phyloP scores from a whole-genome alignment of 2,888 invertebrate genomes.

The Cremastinae sp. region DNA sequence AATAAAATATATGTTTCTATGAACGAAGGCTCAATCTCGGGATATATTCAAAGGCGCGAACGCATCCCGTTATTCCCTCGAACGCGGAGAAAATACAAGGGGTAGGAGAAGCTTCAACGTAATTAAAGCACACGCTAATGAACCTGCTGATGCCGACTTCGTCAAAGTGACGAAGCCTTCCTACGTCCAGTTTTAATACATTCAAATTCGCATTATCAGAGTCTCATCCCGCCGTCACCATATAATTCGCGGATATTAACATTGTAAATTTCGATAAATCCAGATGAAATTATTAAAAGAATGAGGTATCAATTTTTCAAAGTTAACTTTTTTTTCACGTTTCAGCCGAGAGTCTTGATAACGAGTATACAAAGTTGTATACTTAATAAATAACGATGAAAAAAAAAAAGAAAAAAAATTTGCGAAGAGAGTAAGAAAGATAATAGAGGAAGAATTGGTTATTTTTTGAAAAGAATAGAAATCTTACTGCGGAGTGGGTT shows the following conservation, averaged over 20 bases:
- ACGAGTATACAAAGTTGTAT: no score
- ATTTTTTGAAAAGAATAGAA: no score
- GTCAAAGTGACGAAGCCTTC: slow-evolving; percentile 10
- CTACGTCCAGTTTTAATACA: slow-evolving; percentile 73
- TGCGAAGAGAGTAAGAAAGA: no score
- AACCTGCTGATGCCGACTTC: slow-evolving; percentile 60
- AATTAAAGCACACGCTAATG: slow-evolving; percentile 77
- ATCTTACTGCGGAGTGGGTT: not conserved
- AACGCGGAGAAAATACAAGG: slow-evolving; percentile 57
- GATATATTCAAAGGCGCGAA: slow-evolving; percentile 69
- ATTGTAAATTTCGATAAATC: slow-evolving; percentile 3
- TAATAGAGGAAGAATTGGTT: no score
- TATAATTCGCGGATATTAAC: slow-evolving; percentile 31
- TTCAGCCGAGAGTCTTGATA: no score
- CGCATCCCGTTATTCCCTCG: slow-evolving; percentile 34
- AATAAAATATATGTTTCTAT: no score
- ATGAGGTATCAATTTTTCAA: no score
- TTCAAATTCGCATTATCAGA: slow-evolving; percentile 72
- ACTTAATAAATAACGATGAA: no score
- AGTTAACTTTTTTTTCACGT: slow-evolving; percentile 1
- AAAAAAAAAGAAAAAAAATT: no score
- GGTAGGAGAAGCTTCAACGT: slow-evolving; percentile 67
- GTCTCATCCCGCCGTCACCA: slow-evolving; percentile 20
- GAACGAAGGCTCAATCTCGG: no score
- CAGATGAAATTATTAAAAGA: no score